Evolutionary conservation across 2,113 vertebrate species (phyloP).

Genomic region (Cebus imitator): DNA sequence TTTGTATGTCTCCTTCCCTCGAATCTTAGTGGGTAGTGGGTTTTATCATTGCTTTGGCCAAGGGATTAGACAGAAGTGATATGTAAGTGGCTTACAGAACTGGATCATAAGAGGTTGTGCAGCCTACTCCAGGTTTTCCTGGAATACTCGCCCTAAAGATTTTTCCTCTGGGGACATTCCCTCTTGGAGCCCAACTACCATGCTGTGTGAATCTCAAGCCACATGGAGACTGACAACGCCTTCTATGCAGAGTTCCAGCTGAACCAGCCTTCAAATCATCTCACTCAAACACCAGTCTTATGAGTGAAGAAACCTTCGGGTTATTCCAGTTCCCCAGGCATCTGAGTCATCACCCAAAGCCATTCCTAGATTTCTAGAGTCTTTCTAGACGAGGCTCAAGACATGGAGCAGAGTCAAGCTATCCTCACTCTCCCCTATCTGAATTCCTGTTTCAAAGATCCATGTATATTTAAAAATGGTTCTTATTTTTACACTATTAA

Average conservation of each 20-base stretch:
- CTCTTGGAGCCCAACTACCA: not conserved
- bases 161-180: not conserved
- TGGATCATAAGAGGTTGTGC: not conserved
- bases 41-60: not conserved
- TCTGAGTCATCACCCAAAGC: not conserved
- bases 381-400: not conserved
- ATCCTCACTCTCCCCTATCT: not conserved
- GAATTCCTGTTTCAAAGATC: not conserved
- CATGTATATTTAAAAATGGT: not conserved
- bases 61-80: not conserved
- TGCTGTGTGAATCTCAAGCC: not conserved
- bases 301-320: not conserved
- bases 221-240: not conserved
- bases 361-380: not conserved
- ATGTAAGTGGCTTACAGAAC: not conserved
- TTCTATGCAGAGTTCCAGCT: not conserved
- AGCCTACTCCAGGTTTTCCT: not conserved
- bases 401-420: not conserved
- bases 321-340: not conserved
- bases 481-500: not conserved
- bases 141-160: not conserved
- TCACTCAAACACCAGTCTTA: not conserved
- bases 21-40: not conserved
- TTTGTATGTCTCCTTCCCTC: not conserved
- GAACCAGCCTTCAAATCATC: not conserved